These are phyloP conservation scores for Scrobipalpa costella DNA, from an alignment of 2,888 invertebrate genomes.

Conservation along the genomic window DNA sequence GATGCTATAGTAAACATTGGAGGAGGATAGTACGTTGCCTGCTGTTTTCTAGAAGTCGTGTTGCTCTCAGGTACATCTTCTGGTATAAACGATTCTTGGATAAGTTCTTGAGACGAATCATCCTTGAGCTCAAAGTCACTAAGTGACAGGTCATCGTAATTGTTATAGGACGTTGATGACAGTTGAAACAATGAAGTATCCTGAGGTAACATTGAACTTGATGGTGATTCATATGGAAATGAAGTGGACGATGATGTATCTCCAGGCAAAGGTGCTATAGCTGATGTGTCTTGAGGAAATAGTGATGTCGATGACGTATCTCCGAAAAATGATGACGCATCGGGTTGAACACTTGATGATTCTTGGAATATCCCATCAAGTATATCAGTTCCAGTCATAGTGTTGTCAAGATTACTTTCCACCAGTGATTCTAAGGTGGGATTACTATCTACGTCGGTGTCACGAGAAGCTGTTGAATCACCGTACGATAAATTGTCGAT, in stretches of 20 bases:
- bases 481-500: neutral
- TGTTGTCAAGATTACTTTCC: neutral
- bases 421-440: neutral
- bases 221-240: neutral
- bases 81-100: no score
- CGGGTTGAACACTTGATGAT: neutral
- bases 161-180: neutral
- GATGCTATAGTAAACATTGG: slow-evolving; percentile 51
- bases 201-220: neutral
- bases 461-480: slow-evolving; percentile 1
- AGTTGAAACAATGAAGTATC: neutral
- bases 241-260: neutral
- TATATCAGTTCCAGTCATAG: neutral
- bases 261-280: neutral
- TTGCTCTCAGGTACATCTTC: no score
- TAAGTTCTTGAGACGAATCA: neutral
- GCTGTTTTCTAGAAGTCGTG: slow-evolving; percentile 7
- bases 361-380: neutral
- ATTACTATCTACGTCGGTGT: neutral
- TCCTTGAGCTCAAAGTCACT: neutral
- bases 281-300: neutral
- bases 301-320: neutral
- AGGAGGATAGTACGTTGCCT: slow-evolving; percentile 43
- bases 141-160: neutral
- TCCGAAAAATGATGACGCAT: neutral